Evolutionary conservation across 2,888 invertebrate species (phyloP), one percentile per base, ranked within the genome.

Genomic region (Epirrhoe tristata): DNA sequence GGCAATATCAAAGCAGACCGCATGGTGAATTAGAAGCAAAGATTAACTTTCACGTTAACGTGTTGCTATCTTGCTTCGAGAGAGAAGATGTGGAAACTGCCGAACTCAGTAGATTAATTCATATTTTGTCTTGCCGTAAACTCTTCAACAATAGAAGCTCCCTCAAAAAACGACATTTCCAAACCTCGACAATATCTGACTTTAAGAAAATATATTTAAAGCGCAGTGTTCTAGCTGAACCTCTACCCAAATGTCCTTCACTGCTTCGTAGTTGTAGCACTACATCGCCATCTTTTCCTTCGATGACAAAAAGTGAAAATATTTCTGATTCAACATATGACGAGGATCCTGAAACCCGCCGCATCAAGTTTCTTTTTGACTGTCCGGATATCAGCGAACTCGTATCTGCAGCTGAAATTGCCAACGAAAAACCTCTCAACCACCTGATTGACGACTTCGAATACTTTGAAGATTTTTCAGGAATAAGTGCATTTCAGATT

Each of bases 301-400:
- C 87, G 7, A 82, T 87, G 66, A 80, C 80, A 7, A 85, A 83
- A 76, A 82, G 81, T 62, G 81, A 82, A 65, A 81, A 85, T 61
- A 71, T 71, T 43, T 81, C 79, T 3, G 72, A 76, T 34, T 53
- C 67, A 10, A 73, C 76, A 54, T 65, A 58, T 48, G 69, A 69
- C 43, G 72, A 73, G 1, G 81, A 84, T 58, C 66, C 80, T 7
- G 87, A 87, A 74, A 61, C 60, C 6, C 68, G 70, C 67, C 76
- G 82, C 16, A 81, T 90, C 0, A 86, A 82, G 69, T 81, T 82
- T 63, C 79, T 93, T 31, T 92, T 93, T 72, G 87, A 89, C 48
- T 93, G 90, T 71, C 89, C 92, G 6, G 92, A 92, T 74, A 83
- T 93, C 51, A 91, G 88, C 73, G 92, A 91, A 77, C 77, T 93